Conservation (phyloP, 2,888 invertebrate genomes). For the Tetropium fuscum region DNA sequence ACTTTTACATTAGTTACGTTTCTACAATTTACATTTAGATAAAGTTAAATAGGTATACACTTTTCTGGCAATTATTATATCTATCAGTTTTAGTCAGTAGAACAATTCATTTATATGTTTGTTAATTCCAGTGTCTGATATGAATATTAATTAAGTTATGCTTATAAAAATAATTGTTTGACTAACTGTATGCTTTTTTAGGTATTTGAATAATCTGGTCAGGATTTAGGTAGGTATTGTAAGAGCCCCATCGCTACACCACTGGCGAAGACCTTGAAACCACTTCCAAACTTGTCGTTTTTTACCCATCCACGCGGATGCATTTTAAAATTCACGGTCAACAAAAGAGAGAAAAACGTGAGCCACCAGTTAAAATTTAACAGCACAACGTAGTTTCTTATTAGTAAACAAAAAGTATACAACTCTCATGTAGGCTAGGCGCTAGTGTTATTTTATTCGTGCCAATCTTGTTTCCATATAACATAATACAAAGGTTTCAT, state of each 20-base stretch:
- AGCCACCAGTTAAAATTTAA: constrained; percentile 33
- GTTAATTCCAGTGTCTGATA: not conserved
- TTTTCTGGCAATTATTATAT: too few species aligned
- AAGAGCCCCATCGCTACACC: constrained; percentile 8
- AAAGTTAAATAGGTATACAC: too few species aligned
- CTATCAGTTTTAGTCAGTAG: too few species aligned
- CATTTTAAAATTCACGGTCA: constrained; percentile 57
- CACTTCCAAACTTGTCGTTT: constrained; percentile 49
- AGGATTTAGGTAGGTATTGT: not conserved
- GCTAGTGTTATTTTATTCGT: too few species aligned
- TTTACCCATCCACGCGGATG: constrained; percentile 53
- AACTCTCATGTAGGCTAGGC: constrained; percentile 12
- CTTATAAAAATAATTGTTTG: too few species aligned
- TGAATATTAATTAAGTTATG: too few species aligned
- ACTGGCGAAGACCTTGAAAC: constrained; percentile 51
- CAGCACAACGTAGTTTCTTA: constrained; percentile 37
- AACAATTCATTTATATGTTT: too few species aligned
- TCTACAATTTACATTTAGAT: too few species aligned
- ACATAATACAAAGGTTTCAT: too few species aligned
- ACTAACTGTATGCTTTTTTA: too few species aligned
- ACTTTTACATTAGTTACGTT: too few species aligned
- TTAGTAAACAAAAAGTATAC: constrained; percentile 34
- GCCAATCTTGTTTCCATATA: constrained; percentile 14
- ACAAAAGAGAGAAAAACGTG: constrained; percentile 48
- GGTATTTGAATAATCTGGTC: not conserved